Percentiles rank a stretch among this genome's conserved stretches.
These are phyloP conservation scores for Chondrosia reniformis DNA, from an alignment of 37 sponge, comb jelly and placozoan species.

Conservation along the genomic window DNA sequence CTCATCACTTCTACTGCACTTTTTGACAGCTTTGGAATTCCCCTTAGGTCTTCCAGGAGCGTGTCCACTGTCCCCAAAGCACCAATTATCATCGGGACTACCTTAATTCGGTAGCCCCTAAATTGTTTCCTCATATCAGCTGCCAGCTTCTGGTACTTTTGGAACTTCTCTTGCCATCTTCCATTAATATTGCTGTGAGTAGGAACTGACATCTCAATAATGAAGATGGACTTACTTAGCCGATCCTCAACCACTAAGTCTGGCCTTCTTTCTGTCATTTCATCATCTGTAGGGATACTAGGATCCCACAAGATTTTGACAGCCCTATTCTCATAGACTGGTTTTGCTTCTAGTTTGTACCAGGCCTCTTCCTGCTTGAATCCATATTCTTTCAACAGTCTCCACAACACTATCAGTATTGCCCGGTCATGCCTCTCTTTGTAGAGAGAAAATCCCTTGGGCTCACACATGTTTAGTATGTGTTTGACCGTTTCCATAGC, in stretches of 20 bases:
- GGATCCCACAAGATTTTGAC: background rate
- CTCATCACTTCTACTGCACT: background rate
- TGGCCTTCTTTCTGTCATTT: background rate
- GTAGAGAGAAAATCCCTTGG: background rate
- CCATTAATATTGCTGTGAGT: background rate
- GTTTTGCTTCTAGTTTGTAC: background rate
- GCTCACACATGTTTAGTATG: background rate
- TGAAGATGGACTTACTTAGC: background rate
- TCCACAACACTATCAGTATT: background rate
- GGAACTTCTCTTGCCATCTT: background rate
- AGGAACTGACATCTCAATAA: slow-evolving; percentile 12
- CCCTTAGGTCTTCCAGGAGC: background rate
- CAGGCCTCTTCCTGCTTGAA: no score
- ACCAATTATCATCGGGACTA: background rate
- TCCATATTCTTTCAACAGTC: background rate
- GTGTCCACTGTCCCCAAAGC: background rate
- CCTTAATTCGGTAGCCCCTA: background rate
- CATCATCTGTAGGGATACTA: background rate
- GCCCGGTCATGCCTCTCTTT: slow-evolving; percentile 7
- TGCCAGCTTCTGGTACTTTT: slow-evolving; percentile 5
- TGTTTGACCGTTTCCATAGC: background rate
- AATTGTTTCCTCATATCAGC: slow-evolving; percentile 4
- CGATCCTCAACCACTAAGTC: background rate
- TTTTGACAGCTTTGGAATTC: background rate
- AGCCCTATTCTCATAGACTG: background rate